Percentiles rank a stretch among this genome's conserved stretches.
These are phyloP conservation scores for Pyrrhia umbra DNA, from an alignment of 2,888 invertebrate species.

Conservation along the genomic window DNA sequence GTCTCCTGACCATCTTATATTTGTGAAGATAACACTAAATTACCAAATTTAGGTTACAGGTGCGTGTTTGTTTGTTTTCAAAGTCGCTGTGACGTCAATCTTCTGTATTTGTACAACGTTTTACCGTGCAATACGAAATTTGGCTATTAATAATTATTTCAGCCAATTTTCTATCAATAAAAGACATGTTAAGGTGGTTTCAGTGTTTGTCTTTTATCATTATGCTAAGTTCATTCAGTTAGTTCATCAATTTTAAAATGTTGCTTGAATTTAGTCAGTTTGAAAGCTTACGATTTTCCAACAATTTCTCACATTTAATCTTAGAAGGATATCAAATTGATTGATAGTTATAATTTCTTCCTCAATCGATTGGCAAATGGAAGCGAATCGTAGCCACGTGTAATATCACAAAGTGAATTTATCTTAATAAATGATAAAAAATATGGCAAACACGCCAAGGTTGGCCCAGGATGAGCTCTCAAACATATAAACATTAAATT, in stretches of 20 bases:
- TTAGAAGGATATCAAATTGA: constrained; percentile 41
- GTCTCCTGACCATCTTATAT: constrained; percentile 11
- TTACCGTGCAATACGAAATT: constrained; percentile 18
- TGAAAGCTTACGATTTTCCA: constrained; percentile 9
- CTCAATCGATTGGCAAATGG: constrained; percentile 38
- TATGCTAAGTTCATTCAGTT: no score
- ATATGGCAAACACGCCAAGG: constrained; percentile 35
- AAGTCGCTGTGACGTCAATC: constrained; percentile 55
- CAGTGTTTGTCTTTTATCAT: neutral
- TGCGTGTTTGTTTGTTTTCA: constrained; percentile 52
- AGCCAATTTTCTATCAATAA: constrained; percentile 15
- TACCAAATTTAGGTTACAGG: constrained; percentile 59
- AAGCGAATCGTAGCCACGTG: constrained; percentile 34
- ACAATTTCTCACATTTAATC: constrained; percentile 36
- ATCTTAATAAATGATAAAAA: constrained; percentile 23
- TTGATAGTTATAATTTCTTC: constrained; percentile 40
- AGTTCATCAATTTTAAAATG: no score
- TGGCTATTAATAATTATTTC: constrained; percentile 30
- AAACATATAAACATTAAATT: constrained; percentile 57
- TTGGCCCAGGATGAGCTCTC: constrained; percentile 28
- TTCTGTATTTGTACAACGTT: constrained; percentile 32
- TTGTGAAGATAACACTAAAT: constrained; percentile 36
- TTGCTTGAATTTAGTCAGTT: no score
- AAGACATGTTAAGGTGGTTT: neutral
- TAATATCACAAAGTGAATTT: constrained; percentile 25